Evolutionary conservation across 2,797 vertebrate genomes (phyloP).

Genomic region (Pangasius sanitwongsei): DNA sequence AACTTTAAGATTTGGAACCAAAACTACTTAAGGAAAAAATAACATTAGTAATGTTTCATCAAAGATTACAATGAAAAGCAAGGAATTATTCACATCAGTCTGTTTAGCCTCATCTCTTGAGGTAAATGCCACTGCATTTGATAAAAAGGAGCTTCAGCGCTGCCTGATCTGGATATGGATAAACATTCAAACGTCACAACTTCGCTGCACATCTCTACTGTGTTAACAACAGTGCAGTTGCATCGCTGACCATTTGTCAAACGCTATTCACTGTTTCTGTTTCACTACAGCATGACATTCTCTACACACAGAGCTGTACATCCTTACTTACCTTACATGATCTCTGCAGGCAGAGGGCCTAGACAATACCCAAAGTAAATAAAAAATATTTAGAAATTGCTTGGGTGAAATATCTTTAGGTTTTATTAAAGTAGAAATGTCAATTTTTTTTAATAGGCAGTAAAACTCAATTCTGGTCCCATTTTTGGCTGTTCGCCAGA

Average conservation of each 20-base stretch:
- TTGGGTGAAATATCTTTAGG: background rate
- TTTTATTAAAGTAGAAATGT: background rate
- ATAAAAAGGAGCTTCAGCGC: background rate
- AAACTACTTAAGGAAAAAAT: too few relatives aligned
- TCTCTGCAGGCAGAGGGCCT: background rate
- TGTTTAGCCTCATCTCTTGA: background rate
- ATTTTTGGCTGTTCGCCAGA: too few relatives aligned
- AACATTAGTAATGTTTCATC: too few relatives aligned
- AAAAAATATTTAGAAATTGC: background rate
- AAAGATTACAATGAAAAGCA: too few relatives aligned
- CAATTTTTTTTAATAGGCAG: background rate
- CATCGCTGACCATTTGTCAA: background rate
- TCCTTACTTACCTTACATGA: too few relatives aligned
- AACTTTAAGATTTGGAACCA: too few relatives aligned
- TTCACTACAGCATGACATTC: background rate
- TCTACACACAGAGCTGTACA: too few relatives aligned
- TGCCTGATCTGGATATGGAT: background rate
- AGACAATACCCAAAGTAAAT: constrained; percentile 3
- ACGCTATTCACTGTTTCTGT: background rate
- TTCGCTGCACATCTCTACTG: background rate
- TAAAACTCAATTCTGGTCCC: too few relatives aligned
- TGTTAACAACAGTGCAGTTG: background rate
- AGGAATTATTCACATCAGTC: too few relatives aligned
- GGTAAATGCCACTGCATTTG: background rate
- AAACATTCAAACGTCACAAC: background rate